Conservation (phyloP, 2,888 invertebrate genomes). For the Parelbella ahira region DNA sequence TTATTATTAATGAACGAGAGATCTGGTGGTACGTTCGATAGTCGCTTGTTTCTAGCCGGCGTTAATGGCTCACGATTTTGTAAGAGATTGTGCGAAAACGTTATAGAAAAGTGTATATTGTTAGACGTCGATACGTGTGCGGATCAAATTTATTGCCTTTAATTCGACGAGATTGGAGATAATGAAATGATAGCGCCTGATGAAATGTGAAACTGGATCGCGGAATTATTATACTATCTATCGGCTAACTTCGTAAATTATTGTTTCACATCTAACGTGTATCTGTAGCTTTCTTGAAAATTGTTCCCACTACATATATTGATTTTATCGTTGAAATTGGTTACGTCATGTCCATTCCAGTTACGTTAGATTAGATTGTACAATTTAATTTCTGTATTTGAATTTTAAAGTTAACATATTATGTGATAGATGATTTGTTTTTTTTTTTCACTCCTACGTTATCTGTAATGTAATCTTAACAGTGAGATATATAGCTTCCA, state of each 20-base stretch:
- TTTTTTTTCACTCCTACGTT: no score
- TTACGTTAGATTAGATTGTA: no score
- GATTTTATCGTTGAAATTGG: no score
- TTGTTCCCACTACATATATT: no score
- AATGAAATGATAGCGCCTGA: conserved; percentile 32
- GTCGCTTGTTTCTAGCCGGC: conserved; percentile 37
- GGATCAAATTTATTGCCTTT: conserved; percentile 57
- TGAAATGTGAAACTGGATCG: conserved; percentile 32
- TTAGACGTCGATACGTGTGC: conserved; percentile 46
- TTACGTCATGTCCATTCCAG: no score
- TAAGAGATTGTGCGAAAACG: conserved; percentile 54
- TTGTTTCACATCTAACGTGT: not conserved
- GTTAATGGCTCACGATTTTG: conserved; percentile 71
- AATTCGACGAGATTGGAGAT: conserved; percentile 53
- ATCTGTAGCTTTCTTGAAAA: no score
- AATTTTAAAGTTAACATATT: conserved; percentile 5
- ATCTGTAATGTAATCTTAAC: conserved; percentile 23
- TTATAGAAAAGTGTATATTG: conserved; percentile 46
- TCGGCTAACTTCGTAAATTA: conserved; percentile 8
- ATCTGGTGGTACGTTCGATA: conserved; percentile 48
- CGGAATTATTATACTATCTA: conserved; percentile 7
- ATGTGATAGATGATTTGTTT: conserved; percentile 12
- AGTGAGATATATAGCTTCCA: conserved; percentile 19
- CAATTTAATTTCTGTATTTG: no score
- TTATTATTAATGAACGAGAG: conserved; percentile 69